Conservation (phyloP, 2,113 vertebrate species). For the Perca schrenkii region DNA sequence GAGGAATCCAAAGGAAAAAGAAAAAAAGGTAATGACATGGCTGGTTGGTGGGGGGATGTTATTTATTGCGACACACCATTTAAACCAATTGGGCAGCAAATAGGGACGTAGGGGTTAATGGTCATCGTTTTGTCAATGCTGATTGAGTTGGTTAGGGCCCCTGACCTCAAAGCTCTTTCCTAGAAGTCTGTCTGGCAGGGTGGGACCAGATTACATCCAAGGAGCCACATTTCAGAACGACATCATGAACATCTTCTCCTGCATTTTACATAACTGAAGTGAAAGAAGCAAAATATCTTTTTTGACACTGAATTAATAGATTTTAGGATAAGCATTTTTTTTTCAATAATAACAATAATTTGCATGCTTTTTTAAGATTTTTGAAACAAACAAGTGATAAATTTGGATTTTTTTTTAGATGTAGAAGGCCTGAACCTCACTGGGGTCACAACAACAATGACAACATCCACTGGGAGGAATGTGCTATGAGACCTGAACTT, state of each 20-base stretch:
- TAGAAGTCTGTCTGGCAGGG: neutral
- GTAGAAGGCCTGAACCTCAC: neutral
- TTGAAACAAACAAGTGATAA: too few species aligned
- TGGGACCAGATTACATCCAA: neutral
- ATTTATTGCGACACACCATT: neutral
- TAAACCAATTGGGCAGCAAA: neutral
- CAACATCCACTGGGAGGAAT: neutral
- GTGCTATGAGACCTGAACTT: neutral
- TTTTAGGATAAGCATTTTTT: neutral
- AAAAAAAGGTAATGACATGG: neutral
- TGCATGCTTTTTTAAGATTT: too few species aligned
- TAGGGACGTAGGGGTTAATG: slow-evolving; percentile 10
- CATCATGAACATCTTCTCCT: neutral
- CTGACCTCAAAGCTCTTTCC: neutral
- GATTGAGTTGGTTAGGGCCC: neutral
- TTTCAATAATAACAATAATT: too few species aligned
- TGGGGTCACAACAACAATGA: neutral
- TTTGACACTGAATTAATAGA: neutral
- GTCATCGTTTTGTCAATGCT: neutral
- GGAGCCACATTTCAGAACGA: neutral
- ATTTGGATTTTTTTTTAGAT: too few species aligned
- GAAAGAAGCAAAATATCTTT: too few species aligned
- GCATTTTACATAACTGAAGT: neutral
- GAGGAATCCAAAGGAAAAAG: neutral
- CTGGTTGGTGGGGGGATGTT: neutral